Base-by-base conservation (phyloP, 2,888 invertebrate species). In the Thumatha senex region DNA sequence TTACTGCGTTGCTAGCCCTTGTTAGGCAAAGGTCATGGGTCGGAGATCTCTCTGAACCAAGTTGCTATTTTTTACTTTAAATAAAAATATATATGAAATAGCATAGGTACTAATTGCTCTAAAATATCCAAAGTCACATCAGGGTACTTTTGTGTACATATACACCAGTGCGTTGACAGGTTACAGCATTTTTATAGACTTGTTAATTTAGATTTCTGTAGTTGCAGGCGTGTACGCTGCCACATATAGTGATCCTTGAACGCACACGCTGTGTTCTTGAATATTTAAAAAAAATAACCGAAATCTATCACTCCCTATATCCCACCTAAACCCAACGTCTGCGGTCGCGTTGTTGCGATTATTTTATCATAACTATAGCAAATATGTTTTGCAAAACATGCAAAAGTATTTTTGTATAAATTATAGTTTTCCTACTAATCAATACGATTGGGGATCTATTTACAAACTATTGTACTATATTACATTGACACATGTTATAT, bases 381-480 rank as follows among this genome's bases (percentile, higher is more conserved):
- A 76, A 78, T 76, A 76, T 70, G 60, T 79, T 82, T 80, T 80
- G 83, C 78, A 69, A 24, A 57, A 58, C 63, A 58, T 56, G 80
- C 78, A 78, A 76, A 74, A 77, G 81, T 89, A 89, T 89, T 88
- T 89, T 89, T 89, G 81, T 89, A 89, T 79, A 82, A 76, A 87
- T 78, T 72, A 76, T 74, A 78, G 78, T 85, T 82, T 83, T 82
- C 81, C 76, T 74, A 76, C 75, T 74, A 69, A 61, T 57, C 57
- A 70, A 65, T 68, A 69, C 68, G 77, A 74, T 77, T 64, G 79
- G 74, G 78, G 81, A 78, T 83, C 80, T 90, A 90, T 89, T 89
- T 89, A 90, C 89, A 89, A 84, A 80, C 67, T 75, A 79, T 78
- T 87, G 83, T 89, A 24, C 18, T 24, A 84, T 86, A 82, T 83